Evolutionary conservation across 2,888 invertebrate genomes (phyloP), one percentile per base, ranked within the genome.

Genomic region (Amiota mariae): DNA sequence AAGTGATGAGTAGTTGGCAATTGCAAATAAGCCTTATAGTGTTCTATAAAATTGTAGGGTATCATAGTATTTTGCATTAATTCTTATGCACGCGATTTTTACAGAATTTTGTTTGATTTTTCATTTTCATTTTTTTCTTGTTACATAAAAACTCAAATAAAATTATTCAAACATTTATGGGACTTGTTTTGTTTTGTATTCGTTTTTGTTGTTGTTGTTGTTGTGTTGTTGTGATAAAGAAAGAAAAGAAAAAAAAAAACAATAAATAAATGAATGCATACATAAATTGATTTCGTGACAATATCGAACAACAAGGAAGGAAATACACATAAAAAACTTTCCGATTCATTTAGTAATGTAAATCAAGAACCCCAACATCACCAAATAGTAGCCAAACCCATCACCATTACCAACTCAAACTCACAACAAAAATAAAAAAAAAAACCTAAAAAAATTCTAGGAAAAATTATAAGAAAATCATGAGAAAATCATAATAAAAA

Each of bases 81-180:
- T 15, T 49, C 49, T 36, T 49, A 48, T 47, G 66, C 66, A 66
- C 49, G 66, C 66, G 66, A 66, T 49, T 36, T 49, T 49, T 24
- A 2, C 9, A 36, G 36, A 36, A 36, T 36, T 36, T 36, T 36
- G 1, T 24, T 24, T 24, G 3, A 2, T 24, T 24, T 24, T 24
- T 1, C n/a, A n/a, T 24, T 24, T 24, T 24, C 1, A 2, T 24
- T 24, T 24, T 24, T 1, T 24, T 24, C 11, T 66, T 49, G 49
- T 66, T 48, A 66, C n/a, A 49, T 66, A 66, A 48, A 66, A 66
- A 66, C 3, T 48, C 20, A 15, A 66, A 66, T 36, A 36, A 15
- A 66, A 66, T 66, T 66, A 66, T 49, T 48, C 66, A 66, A 66
- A 48, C 48, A 49, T 66, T 66, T 66, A 66, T 66, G 66, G 48